These are phyloP conservation scores for Drosophila kuntzei DNA, from an alignment of 2,888 invertebrate species.

Conservation along the genomic window DNA sequence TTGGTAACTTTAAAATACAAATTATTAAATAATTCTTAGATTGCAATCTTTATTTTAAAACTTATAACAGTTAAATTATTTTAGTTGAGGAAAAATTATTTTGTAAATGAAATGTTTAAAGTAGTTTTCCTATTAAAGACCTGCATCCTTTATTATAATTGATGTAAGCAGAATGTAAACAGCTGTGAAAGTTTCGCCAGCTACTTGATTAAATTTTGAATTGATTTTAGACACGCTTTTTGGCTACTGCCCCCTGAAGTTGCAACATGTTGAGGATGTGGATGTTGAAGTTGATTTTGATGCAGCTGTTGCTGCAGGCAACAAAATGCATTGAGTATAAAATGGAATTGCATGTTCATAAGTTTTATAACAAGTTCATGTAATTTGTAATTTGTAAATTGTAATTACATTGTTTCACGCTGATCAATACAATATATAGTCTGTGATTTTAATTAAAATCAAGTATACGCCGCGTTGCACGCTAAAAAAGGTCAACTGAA, in stretches of 20 bases:
- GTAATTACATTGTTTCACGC: slow-evolving; percentile 10
- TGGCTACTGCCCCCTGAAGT: slow-evolving; percentile 17
- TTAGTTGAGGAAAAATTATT: too few species aligned
- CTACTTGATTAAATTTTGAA: slow-evolving; percentile 56
- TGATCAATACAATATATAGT: not conserved
- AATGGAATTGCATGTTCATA: slow-evolving; percentile 36
- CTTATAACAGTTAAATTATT: too few species aligned
- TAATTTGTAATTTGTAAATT: slow-evolving; percentile 25
- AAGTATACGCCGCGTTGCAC: slow-evolving; percentile 36
- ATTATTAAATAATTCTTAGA: too few species aligned
- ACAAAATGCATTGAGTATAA: not conserved
- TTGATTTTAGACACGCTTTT: slow-evolving; percentile 56
- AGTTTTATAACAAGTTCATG: slow-evolving; percentile 40
- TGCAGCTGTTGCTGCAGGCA: not conserved
- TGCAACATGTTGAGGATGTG: too few species aligned
- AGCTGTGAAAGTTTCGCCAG: slow-evolving; percentile 44
- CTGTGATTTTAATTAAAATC: slow-evolving; percentile 47
- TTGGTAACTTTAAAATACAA: too few species aligned
- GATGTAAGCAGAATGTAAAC: slow-evolving; percentile 23
- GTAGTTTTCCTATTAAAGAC: not conserved
- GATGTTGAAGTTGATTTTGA: not conserved
- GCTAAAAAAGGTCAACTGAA: slow-evolving; percentile 9
- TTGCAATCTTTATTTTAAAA: too few species aligned
- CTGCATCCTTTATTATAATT: slow-evolving; percentile 37
- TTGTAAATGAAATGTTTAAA: too few species aligned